These are phyloP conservation scores for Neolamprologus kungweensis DNA, from an alignment of 2,113 vertebrate genomes.

Conservation along the genomic window DNA sequence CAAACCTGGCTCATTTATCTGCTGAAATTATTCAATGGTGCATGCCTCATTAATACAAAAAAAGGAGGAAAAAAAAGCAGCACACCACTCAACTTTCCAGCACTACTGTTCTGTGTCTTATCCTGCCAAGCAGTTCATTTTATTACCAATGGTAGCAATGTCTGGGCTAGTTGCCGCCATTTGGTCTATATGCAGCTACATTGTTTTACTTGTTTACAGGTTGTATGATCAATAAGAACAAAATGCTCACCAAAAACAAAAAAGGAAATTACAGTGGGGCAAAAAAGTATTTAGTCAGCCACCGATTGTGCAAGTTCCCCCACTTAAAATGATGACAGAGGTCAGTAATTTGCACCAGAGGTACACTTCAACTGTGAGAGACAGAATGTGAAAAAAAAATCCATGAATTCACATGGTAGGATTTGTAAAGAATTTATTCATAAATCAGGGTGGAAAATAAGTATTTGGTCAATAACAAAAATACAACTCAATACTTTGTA, in stretches of 20 bases:
- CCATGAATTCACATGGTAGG: too few relatives aligned
- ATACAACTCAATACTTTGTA: too few relatives aligned
- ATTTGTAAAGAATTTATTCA: too few relatives aligned
- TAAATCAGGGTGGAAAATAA: too few relatives aligned
- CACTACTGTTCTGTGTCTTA: not conserved
- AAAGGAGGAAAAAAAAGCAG: not conserved
- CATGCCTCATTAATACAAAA: conserved; percentile 43
- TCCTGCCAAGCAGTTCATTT: not conserved
- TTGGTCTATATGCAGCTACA: not conserved
- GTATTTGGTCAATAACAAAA: too few relatives aligned
- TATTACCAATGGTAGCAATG: not conserved
- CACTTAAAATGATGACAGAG: too few relatives aligned
- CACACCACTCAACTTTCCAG: not conserved
- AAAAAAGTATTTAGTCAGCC: too few relatives aligned
- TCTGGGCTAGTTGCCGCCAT: not conserved
- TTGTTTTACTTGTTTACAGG: not conserved
- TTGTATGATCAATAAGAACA: not conserved
- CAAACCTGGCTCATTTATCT: conserved; percentile 45
- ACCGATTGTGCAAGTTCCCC: too few relatives aligned
- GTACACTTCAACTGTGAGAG: too few relatives aligned
- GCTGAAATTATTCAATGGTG: conserved; percentile 40
- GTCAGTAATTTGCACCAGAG: too few relatives aligned
- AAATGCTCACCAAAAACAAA: not conserved
- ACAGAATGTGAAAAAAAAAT: too few relatives aligned
- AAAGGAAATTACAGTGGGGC: not conserved